Evolutionary conservation across 2,797 vertebrate species (phyloP), one percentile per base, ranked within the genome.

Genomic region (Salarias fasciatus): DNA sequence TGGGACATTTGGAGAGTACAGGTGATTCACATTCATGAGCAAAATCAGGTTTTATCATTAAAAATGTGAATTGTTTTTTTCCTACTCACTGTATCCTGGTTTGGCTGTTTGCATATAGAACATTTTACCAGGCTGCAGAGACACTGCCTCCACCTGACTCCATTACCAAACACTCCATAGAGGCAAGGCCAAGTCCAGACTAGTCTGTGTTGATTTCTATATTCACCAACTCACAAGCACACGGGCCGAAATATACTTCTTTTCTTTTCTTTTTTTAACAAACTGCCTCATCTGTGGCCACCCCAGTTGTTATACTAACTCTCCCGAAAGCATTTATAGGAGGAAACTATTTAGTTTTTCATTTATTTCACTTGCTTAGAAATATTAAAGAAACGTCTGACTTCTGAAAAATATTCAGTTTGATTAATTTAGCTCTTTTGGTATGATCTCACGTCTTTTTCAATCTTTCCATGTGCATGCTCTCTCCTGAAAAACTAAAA

Each of bases 1-100:
- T 57, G 97, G 97, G 55, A 98, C 97, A 0, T 98, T 99, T 88
- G 97, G 97, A 80, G 97, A 99, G 89, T 99, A 99, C 92, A 99
- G 97, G 97, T 98, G 82, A 94, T 93, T 2, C 24, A 18, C 18
- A 24, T 24, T 24, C 18, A 24, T 24, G 18, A 24, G 18, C 18
- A 43, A 11, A 9, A 2, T 2, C 3, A 12, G 5, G 11, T 10
- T 28, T 24, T 24, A 18, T 24, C 18, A 24, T 24, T 24, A 18
- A 24, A 24, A 18, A 24, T n/a, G n/a, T n/a, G n/a, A n/a, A n/a
- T 9, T 4, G 9, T 52, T 41, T 51, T 30, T 47, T 11, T 12
- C 41, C 40, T 11, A n/a, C 51, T 60, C 18, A n/a, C 38, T 73
- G 45, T 84, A 36, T 75, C 70, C 58, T 86, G 62, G 85, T 59